Evolutionary conservation across 1,140 invertebrate genomes (phyloP), one percentile per base, ranked within the genome.

Genomic region (Melanaphis sacchari): DNA sequence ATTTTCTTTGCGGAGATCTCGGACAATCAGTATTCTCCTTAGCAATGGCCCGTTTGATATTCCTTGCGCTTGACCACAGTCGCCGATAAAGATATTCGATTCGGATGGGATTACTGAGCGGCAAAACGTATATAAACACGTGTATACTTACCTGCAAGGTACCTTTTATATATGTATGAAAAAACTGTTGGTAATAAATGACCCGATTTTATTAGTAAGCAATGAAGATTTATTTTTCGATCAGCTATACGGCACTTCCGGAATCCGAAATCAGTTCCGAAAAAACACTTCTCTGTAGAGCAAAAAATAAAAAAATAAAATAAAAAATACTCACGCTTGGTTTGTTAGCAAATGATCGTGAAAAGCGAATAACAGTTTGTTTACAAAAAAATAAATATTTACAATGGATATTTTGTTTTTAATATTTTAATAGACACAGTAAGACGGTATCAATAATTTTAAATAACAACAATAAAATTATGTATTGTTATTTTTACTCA

Each of bases 41-140:
- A 36, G 90, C 41, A 81, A 84, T 46, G 11, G 26, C 46, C 26
- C 89, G 76, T 85, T 84, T 85, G 91, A 93, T 93, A 93, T 85
- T 93, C 91, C 81, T 93, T 9, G 43, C 76, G 76, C 66, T 92
- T 92, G 91, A 92, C 91, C 88, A 52, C 49, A n/a, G 46, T 89
- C 26, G 88, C 24, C 41, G 91, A 85, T 93, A 52, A 92, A 82
- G 81, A 93, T 81, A 93, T 93, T 93, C 91, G 81, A 93, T 93
- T 85, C 91, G 91, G 81, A 82, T 11, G 91, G 81, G 81, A 93
- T 93, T 93, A 93, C 91, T 7, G 15, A 38, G 40, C n/a, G 43
- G 81, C 43, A n/a, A 92, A 84, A 38, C 66, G 81, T 49, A 93
- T 49, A 85, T 85, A 93, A 93, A 93, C 76, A 93, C 91, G 91